phyloP scores from a whole-genome alignment of 1,140 invertebrate genomes.

The Dendroctonus valens region DNA sequence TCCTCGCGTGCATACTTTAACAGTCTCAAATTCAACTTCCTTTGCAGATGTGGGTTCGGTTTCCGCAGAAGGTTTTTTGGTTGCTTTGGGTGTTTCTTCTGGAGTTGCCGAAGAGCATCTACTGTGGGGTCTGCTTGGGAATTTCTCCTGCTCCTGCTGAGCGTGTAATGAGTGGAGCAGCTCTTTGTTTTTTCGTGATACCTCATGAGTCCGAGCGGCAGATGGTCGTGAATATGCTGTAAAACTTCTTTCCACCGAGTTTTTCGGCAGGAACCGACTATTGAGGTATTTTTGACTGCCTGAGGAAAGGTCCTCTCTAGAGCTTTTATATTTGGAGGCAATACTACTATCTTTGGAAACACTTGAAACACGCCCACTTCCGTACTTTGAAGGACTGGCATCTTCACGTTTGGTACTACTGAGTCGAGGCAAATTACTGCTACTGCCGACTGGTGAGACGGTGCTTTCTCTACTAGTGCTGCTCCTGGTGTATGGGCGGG shows the following conservation, averaged over 20 bases:
- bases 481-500: constrained; percentile 40
- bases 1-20: constrained; percentile 67
- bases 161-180: constrained; percentile 43
- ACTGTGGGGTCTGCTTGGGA: constrained; percentile 38
- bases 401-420: constrained; percentile 36
- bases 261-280: constrained; percentile 49
- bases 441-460: constrained; percentile 36
- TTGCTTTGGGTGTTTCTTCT: constrained; percentile 35
- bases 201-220: constrained; percentile 42
- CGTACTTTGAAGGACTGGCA: background rate
- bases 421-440: constrained; percentile 45
- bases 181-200: constrained; percentile 47
- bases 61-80: constrained; percentile 8
- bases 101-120: constrained; percentile 41
- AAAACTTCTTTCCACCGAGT: constrained; percentile 48
- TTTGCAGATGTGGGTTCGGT: constrained; percentile 26
- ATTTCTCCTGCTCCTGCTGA: constrained; percentile 41
- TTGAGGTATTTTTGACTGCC: constrained; percentile 47
- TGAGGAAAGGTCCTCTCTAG: constrained; percentile 42
- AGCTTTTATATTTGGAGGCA: constrained; percentile 38
- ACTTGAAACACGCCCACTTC: constrained; percentile 31
- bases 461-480: constrained; percentile 44
- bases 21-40: constrained; percentile 51
- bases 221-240: constrained; percentile 45
- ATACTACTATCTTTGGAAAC: constrained; percentile 35